phyloP scores from a whole-genome alignment of 2,888 invertebrate species.

The Caenorhabditis angaria region DNA sequence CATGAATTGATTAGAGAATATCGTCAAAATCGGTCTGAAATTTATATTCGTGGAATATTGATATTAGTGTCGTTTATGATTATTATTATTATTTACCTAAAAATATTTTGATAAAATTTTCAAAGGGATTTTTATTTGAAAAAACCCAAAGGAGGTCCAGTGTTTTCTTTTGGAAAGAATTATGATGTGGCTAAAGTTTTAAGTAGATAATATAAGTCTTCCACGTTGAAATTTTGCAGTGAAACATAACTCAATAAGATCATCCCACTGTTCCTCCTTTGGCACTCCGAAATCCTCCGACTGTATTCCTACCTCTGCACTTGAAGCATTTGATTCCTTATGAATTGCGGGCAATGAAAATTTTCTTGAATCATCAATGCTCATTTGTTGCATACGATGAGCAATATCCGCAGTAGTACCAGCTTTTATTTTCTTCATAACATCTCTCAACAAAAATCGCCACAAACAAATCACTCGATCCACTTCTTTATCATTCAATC shows the following conservation, averaged over 20 bases:
- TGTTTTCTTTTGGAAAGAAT: too few relatives aligned
- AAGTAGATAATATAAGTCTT: too few relatives aligned
- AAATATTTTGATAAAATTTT: not conserved
- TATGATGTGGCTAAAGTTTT: too few relatives aligned
- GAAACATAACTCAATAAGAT: not conserved
- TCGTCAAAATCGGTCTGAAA: slow-evolving; percentile 52
- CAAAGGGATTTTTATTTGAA: not conserved
- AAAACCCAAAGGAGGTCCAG: too few relatives aligned
- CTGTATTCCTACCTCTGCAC: slow-evolving; percentile 29
- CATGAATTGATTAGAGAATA: slow-evolving; percentile 30
- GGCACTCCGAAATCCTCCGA: not conserved
- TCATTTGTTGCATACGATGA: slow-evolving; percentile 53
- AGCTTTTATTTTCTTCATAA: slow-evolving; percentile 64
- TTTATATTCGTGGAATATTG: slow-evolving; percentile 32
- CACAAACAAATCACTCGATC: slow-evolving; percentile 61
- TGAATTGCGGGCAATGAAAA: slow-evolving; percentile 42
- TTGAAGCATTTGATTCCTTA: slow-evolving; percentile 40
- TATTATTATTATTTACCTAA: not conserved
- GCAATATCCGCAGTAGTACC: slow-evolving; percentile 61
- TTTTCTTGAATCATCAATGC: slow-evolving; percentile 44
- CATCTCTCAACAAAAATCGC: slow-evolving; percentile 59
- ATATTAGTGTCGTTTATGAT: not conserved
- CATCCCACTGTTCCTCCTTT: not conserved
- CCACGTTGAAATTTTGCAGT: slow-evolving; percentile 11
- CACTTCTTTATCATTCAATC: slow-evolving; percentile 52